These are phyloP conservation scores for Macroramphosus scolopax DNA, from an alignment of 2,797 vertebrate genomes.

Conservation along the genomic window DNA sequence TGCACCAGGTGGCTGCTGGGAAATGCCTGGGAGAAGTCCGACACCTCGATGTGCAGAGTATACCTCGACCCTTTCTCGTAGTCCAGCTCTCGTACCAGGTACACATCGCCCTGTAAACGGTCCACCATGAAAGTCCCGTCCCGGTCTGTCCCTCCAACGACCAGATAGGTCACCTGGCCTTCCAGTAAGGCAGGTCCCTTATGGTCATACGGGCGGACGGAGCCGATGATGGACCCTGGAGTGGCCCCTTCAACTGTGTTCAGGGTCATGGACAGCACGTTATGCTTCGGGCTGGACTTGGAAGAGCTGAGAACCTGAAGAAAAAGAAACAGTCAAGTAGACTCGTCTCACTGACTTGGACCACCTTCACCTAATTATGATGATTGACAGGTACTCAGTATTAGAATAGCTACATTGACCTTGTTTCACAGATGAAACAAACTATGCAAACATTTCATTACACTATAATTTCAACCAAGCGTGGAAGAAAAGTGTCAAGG, in stretches of 20 bases:
- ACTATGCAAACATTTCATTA: not conserved
- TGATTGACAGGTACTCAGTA: conserved; percentile 1
- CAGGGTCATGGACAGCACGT: conserved; percentile 82
- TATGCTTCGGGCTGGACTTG: conserved; percentile 73
- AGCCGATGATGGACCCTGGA: conserved; percentile 90
- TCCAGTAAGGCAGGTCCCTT: conserved; percentile 43
- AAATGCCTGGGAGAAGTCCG: conserved; percentile 81
- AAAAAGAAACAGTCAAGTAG: conserved; percentile 11
- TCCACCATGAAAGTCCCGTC: conserved; percentile 92
- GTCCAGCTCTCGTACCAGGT: conserved; percentile 87
- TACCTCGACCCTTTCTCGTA: conserved; percentile 87
- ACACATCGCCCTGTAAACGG: conserved; percentile 86
- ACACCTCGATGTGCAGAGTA: conserved; percentile 85
- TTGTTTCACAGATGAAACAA: conserved; percentile 16
- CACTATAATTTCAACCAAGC: conserved; percentile 14
- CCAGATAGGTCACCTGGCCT: conserved; percentile 85
- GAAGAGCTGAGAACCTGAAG: conserved; percentile 82
- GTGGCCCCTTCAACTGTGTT: conserved; percentile 83
- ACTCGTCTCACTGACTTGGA: not conserved
- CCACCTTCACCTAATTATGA: conserved; percentile 5
- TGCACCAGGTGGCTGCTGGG: conserved; percentile 84
- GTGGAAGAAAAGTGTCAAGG: conserved; percentile 19
- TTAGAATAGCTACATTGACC: not conserved
- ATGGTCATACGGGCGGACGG: conserved; percentile 75
- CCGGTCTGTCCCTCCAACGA: conserved; percentile 86